Conservation (phyloP, 2,113 vertebrate genomes). For the Arothron firmamentum region DNA sequence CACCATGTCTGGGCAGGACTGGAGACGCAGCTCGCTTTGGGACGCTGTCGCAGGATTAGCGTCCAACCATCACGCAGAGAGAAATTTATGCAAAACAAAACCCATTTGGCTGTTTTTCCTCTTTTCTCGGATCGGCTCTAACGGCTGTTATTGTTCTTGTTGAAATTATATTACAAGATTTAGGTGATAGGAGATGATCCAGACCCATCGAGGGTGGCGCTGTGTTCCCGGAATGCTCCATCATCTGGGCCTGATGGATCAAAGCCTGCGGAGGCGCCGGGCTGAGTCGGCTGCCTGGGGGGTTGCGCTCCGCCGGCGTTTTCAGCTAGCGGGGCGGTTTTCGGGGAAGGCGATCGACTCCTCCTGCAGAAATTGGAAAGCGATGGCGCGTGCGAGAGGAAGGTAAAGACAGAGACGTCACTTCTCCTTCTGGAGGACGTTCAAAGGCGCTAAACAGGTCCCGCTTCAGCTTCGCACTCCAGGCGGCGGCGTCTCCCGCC, state of each 20-base stretch:
- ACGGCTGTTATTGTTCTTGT: slow-evolving; percentile 60
- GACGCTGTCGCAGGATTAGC: slow-evolving; percentile 61
- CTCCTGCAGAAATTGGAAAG: slow-evolving; percentile 12
- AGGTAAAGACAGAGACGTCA: slow-evolving; percentile 1
- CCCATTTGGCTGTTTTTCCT: slow-evolving; percentile 40
- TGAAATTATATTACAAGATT: slow-evolving; percentile 31
- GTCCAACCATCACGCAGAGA: slow-evolving; percentile 42
- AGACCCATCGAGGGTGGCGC: slow-evolving; percentile 23
- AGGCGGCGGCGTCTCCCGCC: slow-evolving; percentile 61
- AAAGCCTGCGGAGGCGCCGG: not conserved
- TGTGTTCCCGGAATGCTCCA: slow-evolving; percentile 17
- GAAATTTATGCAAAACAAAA: slow-evolving; percentile 61
- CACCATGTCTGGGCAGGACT: no score
- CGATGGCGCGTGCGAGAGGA: not conserved
- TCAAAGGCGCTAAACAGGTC: slow-evolving; percentile 50
- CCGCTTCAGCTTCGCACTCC: slow-evolving; percentile 52
- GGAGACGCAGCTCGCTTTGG: slow-evolving; percentile 45
- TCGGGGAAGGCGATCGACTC: slow-evolving; percentile 24
- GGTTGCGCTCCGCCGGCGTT: not conserved
- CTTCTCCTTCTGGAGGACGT: slow-evolving; percentile 48
- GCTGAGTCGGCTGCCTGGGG: slow-evolving; percentile 1
- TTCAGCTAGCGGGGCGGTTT: slow-evolving; percentile 23
- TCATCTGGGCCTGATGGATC: slow-evolving; percentile 22
- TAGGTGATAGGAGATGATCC: slow-evolving; percentile 16
- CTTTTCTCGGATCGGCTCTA: slow-evolving; percentile 20